These are phyloP conservation scores for Gallinago undulata DNA, from an alignment of 2,113 vertebrate species.

Conservation along the genomic window DNA sequence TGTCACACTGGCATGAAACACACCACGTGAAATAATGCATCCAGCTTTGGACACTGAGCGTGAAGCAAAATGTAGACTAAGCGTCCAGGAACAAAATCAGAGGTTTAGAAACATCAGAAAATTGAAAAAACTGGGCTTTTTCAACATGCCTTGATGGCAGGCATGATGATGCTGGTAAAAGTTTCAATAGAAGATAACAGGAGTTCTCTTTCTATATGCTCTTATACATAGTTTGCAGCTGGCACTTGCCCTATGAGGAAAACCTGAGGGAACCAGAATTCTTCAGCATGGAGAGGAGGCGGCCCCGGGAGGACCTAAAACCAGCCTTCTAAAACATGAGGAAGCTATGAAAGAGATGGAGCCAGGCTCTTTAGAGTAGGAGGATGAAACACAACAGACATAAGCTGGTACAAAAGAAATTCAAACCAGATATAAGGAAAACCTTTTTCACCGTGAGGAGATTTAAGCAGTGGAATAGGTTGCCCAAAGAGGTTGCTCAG, in stretches of 20 bases:
- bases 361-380: background rate
- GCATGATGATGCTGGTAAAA: background rate
- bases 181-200: background rate
- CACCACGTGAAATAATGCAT: background rate
- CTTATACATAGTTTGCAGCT: background rate
- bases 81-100: background rate
- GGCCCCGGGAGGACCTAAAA: background rate
- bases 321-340: background rate
- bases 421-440: background rate
- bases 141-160: background rate
- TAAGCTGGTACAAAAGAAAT: background rate
- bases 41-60: background rate
- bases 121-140: background rate
- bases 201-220: background rate
- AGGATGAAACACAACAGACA: background rate
- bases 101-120: background rate
- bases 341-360: background rate
- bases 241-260: background rate
- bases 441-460: background rate
- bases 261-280: background rate
- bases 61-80: background rate
- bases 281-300: background rate
- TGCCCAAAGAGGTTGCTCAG: background rate
- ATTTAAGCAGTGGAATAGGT: background rate
- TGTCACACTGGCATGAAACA: background rate